Percentiles rank a stretch among this genome's conserved stretches.
Conservation (phyloP, 2,113 vertebrate genomes). For the Cyprinodon brontotheroides region DNA sequence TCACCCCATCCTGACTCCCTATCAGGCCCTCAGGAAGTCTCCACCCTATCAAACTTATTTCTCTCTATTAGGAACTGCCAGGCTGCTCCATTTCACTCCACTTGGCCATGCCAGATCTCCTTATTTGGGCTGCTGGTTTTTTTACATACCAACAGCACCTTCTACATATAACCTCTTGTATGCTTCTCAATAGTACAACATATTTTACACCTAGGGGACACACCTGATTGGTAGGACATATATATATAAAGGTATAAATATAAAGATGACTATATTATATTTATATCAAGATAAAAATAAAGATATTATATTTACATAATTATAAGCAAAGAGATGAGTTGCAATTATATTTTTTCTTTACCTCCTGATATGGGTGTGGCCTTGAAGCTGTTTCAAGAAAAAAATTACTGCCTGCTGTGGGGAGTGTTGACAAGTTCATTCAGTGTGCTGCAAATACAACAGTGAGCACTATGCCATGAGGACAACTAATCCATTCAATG, state of each 20-base stretch:
- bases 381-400: no score
- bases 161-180: constrained; percentile 86
- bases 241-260: not conserved
- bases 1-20: constrained; percentile 51
- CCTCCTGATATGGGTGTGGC: no score
- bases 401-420: no score
- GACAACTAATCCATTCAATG: no score
- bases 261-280: not conserved
- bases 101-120: constrained; percentile 76
- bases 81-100: constrained; percentile 62
- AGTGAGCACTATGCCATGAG: no score
- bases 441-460: no score
- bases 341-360: no score
- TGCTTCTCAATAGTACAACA: constrained; percentile 14
- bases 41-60: constrained; percentile 65
- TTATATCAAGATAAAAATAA: no score
- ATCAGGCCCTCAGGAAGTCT: constrained; percentile 46
- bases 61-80: constrained; percentile 80
- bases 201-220: constrained; percentile 20
- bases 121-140: constrained; percentile 90
- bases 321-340: no score
- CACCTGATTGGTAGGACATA: not conserved
- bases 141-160: constrained; percentile 67
- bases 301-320: no score
- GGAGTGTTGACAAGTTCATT: no score